Evolutionary conservation across 2,113 vertebrate genomes (phyloP).

Genomic region (Antechinus flavipes): DNA sequence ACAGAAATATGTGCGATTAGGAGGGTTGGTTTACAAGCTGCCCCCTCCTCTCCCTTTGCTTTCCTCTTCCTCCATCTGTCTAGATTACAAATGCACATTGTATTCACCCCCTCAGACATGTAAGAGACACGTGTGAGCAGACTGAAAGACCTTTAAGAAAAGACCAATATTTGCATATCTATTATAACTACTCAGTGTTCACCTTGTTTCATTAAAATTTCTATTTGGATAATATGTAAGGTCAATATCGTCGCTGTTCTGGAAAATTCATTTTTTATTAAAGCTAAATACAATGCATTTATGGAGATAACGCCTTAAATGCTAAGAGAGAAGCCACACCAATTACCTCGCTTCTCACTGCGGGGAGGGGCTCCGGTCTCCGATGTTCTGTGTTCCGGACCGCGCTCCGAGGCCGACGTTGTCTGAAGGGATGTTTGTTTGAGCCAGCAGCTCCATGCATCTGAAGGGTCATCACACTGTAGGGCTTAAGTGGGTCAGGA

Average conservation of each 20-base stretch:
- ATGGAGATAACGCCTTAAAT: conserved; percentile 78
- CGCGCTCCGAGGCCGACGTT: conserved; percentile 13
- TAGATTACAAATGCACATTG: conserved; percentile 79
- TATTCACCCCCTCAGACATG: conserved; percentile 70
- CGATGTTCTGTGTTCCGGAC: neutral
- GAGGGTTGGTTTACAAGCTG: conserved; percentile 9
- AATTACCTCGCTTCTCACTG: conserved; percentile 69
- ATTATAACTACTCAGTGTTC: conserved; percentile 88
- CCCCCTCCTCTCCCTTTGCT: conserved; percentile 31
- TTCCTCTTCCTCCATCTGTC: conserved; percentile 26
- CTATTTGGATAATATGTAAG: conserved; percentile 91
- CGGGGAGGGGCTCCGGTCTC: conserved; percentile 37
- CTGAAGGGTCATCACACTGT: conserved; percentile 30
- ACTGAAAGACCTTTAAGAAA: conserved; percentile 89
- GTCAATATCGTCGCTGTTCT: conserved; percentile 89
- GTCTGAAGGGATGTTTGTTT: conserved; percentile 35
- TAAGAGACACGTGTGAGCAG: conserved; percentile 84
- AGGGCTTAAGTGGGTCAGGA: neutral
- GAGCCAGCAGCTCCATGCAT: neutral
- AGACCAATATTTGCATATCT: conserved; percentile 92
- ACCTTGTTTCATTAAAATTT: conserved; percentile 90
- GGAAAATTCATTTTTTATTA: conserved; percentile 90
- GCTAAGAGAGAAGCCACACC: conserved; percentile 60
- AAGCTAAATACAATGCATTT: conserved; percentile 82
- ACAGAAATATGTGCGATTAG: neutral